Percentiles rank a stretch among this genome's conserved stretches.
Evolutionary conservation across 92 coral and sea anemone genomes (phyloP).

Genomic region (Epizoanthus rinbou): DNA sequence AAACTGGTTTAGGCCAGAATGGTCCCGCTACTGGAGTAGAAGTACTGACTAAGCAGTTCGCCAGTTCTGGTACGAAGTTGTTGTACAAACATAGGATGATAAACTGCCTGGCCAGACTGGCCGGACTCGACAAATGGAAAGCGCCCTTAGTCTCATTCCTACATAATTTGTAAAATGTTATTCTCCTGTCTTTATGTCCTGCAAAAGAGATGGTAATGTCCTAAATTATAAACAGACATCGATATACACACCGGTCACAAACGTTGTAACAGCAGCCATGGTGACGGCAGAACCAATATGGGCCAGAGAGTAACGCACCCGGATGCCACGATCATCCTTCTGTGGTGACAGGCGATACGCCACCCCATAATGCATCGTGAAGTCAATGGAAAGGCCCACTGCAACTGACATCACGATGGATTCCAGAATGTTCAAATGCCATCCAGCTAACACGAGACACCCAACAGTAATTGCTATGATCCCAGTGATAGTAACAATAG

Average conservation of each 20-base stretch:
- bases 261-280: constrained; percentile 95
- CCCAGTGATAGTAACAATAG: constrained; percentile 86
- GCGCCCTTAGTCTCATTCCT: no score
- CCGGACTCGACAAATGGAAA: no score
- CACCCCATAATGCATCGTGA: constrained; percentile 98
- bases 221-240: background rate
- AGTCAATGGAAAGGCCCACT: constrained; percentile 95
- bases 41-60: no score
- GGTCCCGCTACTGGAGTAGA: no score
- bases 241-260: constrained; percentile 74
- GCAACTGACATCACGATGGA: constrained; percentile 95
- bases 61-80: no score
- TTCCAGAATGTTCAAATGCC: constrained; percentile 91
- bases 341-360: constrained; percentile 84
- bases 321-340: constrained; percentile 55
- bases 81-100: no score
- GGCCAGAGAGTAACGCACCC: constrained; percentile 82
- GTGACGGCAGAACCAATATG: constrained; percentile 96
- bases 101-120: no score
- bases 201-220: no score
- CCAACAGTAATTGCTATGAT: constrained; percentile 86
- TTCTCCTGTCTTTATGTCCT: no score
- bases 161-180: no score
- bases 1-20: no score
- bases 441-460: constrained; percentile 84